Percentiles rank a stretch among this genome's conserved stretches.
phyloP scores from a whole-genome alignment of 1,140 invertebrate genomes.

The Araneus ventricosus region DNA sequence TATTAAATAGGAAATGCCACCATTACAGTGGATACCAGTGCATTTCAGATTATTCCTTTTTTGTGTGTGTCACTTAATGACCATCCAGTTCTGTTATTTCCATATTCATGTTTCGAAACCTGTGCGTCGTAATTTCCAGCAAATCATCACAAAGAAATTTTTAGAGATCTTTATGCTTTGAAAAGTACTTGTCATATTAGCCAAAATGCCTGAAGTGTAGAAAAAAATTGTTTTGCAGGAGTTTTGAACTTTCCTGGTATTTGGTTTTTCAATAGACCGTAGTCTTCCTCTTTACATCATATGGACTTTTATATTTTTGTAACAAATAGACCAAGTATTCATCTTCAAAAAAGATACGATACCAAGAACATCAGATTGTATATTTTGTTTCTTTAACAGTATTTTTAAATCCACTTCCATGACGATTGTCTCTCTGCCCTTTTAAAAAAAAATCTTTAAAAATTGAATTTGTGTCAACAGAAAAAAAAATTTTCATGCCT shows the following conservation, averaged over 20 bases:
- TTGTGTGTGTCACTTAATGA: background rate
- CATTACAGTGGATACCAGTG: background rate
- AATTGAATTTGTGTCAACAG: slow-evolving; percentile 3
- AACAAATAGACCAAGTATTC: background rate
- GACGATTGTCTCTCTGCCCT: background rate
- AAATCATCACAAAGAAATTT: background rate
- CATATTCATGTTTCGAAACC: background rate
- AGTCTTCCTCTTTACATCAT: background rate
- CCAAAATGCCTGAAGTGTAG: slow-evolving; percentile 3
- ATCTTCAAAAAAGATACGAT: slow-evolving; percentile 1
- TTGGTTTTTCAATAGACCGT: background rate
- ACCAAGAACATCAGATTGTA: background rate
- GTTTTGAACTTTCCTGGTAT: background rate
- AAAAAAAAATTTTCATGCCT: slow-evolving; percentile 26
- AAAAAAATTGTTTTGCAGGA: background rate
- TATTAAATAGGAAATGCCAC: background rate
- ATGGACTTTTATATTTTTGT: slow-evolving; percentile 24
- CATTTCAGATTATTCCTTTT: slow-evolving; percentile 24
- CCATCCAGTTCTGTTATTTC: background rate
- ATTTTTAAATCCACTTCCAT: slow-evolving; percentile 11
- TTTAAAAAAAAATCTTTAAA: background rate
- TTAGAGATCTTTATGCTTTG: background rate
- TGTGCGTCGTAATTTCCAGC: background rate
- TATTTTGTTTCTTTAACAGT: slow-evolving; percentile 9
- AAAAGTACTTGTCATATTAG: background rate